Percentiles rank a stretch among this genome's conserved stretches.
These are phyloP conservation scores for Todiramphus saurophagus DNA, from an alignment of 2,113 vertebrate species.

Conservation along the genomic window DNA sequence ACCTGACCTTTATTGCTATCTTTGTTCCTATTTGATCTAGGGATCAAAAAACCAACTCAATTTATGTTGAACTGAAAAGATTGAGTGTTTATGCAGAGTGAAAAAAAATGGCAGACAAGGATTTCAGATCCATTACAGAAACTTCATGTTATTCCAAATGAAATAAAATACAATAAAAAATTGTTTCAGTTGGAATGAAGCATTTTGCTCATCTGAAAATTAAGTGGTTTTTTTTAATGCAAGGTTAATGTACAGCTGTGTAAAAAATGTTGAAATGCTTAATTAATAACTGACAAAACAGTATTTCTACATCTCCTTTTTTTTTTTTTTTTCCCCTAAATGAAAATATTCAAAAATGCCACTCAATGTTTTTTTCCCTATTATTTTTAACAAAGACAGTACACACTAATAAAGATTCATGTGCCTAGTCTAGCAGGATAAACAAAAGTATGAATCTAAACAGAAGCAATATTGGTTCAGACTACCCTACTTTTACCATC, in stretches of 20 bases:
- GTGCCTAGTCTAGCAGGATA: neutral
- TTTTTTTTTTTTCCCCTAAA: neutral
- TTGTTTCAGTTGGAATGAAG: neutral
- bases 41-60: neutral
- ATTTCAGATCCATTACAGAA: neutral
- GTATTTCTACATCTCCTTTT: neutral
- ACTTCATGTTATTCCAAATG: neutral
- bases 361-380: neutral
- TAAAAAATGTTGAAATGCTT: neutral
- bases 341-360: neutral
- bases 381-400: neutral
- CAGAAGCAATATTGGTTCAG: neutral
- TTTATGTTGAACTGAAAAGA: neutral
- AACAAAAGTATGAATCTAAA: neutral
- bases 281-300: neutral
- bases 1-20: neutral
- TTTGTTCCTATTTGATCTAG: neutral
- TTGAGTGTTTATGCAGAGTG: rapidly evolving
- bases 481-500: neutral
- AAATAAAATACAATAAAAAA: neutral
- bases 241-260: neutral
- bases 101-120: neutral
- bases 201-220: neutral
- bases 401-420: neutral
- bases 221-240: neutral